Evolutionary conservation across 2,888 invertebrate genomes (phyloP).

Genomic region (Oscheius onirici): DNA sequence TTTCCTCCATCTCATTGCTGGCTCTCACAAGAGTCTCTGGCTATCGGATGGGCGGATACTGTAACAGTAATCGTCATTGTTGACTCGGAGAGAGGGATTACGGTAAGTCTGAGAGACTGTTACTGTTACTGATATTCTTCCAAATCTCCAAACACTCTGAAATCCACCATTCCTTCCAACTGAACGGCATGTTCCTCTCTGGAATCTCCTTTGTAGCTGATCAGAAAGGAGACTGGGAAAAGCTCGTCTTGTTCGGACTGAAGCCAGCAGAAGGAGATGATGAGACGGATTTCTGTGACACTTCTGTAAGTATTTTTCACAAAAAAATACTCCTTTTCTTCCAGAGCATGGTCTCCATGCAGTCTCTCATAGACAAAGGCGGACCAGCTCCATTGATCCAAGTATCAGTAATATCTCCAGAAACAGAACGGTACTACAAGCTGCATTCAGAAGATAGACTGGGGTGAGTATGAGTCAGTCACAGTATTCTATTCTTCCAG

Average conservation of each 20-base stretch:
- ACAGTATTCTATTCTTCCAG: constrained; percentile 25
- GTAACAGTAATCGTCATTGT: constrained; percentile 54
- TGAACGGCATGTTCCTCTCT: constrained; percentile 51
- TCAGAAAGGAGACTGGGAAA: constrained; percentile 46
- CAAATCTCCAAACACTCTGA: constrained; percentile 36
- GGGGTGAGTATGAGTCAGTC: not conserved
- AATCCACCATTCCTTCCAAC: constrained; percentile 48
- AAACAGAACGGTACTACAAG: constrained; percentile 43
- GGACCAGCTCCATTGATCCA: constrained; percentile 41
- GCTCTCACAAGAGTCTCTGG: constrained; percentile 55
- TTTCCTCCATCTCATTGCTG: constrained; percentile 65
- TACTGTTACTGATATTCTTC: constrained; percentile 5
- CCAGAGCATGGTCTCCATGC: constrained; percentile 42
- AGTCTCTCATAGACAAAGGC: constrained; percentile 36
- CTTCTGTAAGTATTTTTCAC: constrained; percentile 39
- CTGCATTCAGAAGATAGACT: constrained; percentile 44
- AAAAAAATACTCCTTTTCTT: constrained; percentile 5
- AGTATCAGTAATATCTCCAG: constrained; percentile 44
- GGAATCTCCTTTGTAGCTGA: constrained; percentile 61
- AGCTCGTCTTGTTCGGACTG: constrained; percentile 64
- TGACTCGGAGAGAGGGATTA: constrained; percentile 15
- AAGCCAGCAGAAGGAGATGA: constrained; percentile 43
- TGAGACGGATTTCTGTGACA: constrained; percentile 52
- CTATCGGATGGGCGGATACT: constrained; percentile 70
- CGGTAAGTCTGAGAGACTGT: not conserved